Percentiles rank a stretch among this genome's conserved stretches.
Conservation (phyloP, 2,113 vertebrate species). For the Climacteris rufus region DNA sequence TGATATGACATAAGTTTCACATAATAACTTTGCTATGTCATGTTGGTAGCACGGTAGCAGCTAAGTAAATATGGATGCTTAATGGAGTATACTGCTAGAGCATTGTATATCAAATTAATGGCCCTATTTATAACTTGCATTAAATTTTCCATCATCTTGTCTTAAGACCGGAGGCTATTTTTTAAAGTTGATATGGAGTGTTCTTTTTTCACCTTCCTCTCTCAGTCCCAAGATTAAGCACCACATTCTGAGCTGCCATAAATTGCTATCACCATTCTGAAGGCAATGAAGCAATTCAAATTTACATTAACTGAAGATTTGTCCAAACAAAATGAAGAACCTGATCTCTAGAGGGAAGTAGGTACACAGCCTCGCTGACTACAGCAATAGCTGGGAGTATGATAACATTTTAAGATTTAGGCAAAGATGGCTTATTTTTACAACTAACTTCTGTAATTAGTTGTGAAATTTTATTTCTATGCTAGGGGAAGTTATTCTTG, state of each 20-base stretch:
- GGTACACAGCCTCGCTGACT: not conserved
- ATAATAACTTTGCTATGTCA: not conserved
- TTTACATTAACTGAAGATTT: not conserved
- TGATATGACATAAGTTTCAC: not conserved
- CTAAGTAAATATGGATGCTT: conserved; percentile 18
- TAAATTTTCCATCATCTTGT: not conserved
- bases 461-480: not conserved
- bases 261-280: not conserved
- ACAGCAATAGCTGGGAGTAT: not conserved
- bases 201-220: not conserved
- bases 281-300: not conserved
- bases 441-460: not conserved
- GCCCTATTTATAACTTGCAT: conserved; percentile 7
- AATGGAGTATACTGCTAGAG: not conserved
- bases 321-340: not conserved
- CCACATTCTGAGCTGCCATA: not conserved
- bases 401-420: not conserved
- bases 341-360: not conserved
- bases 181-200: not conserved
- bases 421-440: not conserved
- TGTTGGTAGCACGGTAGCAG: not conserved
- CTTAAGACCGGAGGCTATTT: not conserved
- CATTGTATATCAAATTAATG: conserved; percentile 36
- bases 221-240: not conserved
- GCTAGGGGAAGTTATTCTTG: not conserved